Base-by-base conservation (phyloP, 23 tunicate species). In the Oikopleura albicans region DNA sequence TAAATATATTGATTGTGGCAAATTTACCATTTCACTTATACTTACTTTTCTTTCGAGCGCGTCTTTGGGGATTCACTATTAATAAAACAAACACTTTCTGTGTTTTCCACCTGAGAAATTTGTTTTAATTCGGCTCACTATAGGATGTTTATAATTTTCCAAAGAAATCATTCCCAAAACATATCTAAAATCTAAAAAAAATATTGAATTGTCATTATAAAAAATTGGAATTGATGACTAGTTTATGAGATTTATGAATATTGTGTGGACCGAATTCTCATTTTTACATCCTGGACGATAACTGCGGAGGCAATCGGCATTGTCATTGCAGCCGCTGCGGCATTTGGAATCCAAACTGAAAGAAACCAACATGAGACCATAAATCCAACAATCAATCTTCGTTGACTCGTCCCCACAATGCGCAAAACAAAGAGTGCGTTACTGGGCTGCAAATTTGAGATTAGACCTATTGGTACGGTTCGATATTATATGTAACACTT, bases 401-500 rank as follows among this genome's bases (percentile, higher is more conserved):
- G 83, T 40, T 91, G 97, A 40, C 91, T 91, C n/a, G 89, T 41
- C n/a, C 97, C 97, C 40, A 89, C 89, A 0, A 86, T 8, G 40
- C 85, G 66, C 40, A 91, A 40, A 40, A 88, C 89, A 34, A 85
- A 40, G 0, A 91, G 84, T 0, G 97, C 91, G 1, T 86, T 91
- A n/a, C n/a, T n/a, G n/a, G n/a, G n/a, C n/a, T n/a, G n/a, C n/a
- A n/a, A n/a, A n/a, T n/a, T n/a, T n/a, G n/a, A n/a, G n/a, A n/a
- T n/a, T n/a, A n/a, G n/a, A n/a, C n/a, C n/a, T n/a, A n/a, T n/a
- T n/a, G n/a, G n/a, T n/a, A n/a, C n/a, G n/a, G n/a, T n/a, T n/a
- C n/a, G n/a, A n/a, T n/a, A n/a, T n/a, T n/a, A n/a, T n/a, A n/a
- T n/a, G n/a, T n/a, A n/a, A n/a, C n/a, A n/a, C n/a, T n/a, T n/a